Base-by-base conservation (phyloP, 1,140 invertebrate species). In the Teleogryllus occipitalis region DNA sequence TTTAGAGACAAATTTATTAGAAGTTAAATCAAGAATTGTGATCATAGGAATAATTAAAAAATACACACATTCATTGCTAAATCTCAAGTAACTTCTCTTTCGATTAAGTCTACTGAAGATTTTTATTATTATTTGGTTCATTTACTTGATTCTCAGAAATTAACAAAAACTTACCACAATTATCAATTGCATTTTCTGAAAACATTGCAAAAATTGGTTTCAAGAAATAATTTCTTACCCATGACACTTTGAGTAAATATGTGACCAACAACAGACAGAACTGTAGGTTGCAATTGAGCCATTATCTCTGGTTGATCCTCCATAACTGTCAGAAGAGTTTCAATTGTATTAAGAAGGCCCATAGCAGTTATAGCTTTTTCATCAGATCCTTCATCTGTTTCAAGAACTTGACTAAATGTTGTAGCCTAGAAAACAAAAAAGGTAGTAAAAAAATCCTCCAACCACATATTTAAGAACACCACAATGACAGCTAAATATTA, bases 281-380 rank as follows among this genome's bases (percentile, higher is more conserved):
- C 95, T 80, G 95, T 95, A 46, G 96, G 96, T 87, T 99, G 97
- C 65, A 99, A 88, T 83, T 95, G 91, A n/a, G 89, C 87, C 87
- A 98, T 92, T 75, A 99, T 94, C 85, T 95, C 91, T 0, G 93
- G 92, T 82, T 97, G 93, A 80, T 97, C 93, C 84, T 98, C 97
- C 95, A 99, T 97, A 8, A 98, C 96, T 81, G 91, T 94, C 0
- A 99, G 86, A 74, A 99, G 89, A 0, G 96, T 98, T 87, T 99
- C 97, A 85, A 99, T 96, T 6, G 98, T 99, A 84, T 96, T 98
- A 3, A 99, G 87, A 6, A 99, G 88, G 76, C 97, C 97, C 94
- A 99, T 98, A 5, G 97, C 96, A 14, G 97, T 97, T 75, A 99
- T 97, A 18, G 97, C 96, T 84, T 98, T 99, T 84, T 99, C 98